phyloP scores from a whole-genome alignment of 2,888 invertebrate species.

The Scaptodrosophila latifasciaeformis region DNA sequence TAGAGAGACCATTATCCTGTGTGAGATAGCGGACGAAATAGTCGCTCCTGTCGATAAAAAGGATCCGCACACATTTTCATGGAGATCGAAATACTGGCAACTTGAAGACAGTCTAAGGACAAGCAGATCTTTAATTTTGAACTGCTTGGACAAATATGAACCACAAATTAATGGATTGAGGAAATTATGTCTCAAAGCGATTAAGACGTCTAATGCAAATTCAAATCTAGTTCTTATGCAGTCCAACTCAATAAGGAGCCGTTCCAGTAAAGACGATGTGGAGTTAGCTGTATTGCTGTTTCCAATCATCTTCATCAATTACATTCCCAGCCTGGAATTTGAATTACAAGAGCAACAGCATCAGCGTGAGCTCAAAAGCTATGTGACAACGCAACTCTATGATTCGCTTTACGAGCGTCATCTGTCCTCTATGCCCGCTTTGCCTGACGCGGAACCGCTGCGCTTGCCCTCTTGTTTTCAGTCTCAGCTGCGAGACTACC shows the following conservation, averaged over 20 bases:
- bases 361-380: conserved; percentile 53
- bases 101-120: too few relatives aligned
- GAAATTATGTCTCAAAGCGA: too few relatives aligned
- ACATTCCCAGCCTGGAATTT: conserved; percentile 33
- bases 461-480: conserved; percentile 67
- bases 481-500: conserved; percentile 80
- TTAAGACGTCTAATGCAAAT: too few relatives aligned
- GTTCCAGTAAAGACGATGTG: too few relatives aligned
- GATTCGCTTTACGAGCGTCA: conserved; percentile 56
- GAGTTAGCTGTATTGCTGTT: conserved; percentile 20
- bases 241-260: too few relatives aligned
- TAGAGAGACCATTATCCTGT: conserved; percentile 11
- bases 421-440: background rate
- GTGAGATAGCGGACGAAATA: conserved; percentile 30
- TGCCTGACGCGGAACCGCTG: conserved; percentile 52
- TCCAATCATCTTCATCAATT: conserved; percentile 45
- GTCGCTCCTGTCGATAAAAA: too few relatives aligned
- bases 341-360: conserved; percentile 31
- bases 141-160: too few relatives aligned
- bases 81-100: too few relatives aligned
- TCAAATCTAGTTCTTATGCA: too few relatives aligned
- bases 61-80: too few relatives aligned
- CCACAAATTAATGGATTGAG: too few relatives aligned
- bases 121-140: too few relatives aligned
- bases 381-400: conserved; percentile 64